Evolutionary conservation across 2,888 invertebrate species (phyloP), one percentile per base, ranked within the genome.

Genomic region (Lepetodrilus schrolli): DNA sequence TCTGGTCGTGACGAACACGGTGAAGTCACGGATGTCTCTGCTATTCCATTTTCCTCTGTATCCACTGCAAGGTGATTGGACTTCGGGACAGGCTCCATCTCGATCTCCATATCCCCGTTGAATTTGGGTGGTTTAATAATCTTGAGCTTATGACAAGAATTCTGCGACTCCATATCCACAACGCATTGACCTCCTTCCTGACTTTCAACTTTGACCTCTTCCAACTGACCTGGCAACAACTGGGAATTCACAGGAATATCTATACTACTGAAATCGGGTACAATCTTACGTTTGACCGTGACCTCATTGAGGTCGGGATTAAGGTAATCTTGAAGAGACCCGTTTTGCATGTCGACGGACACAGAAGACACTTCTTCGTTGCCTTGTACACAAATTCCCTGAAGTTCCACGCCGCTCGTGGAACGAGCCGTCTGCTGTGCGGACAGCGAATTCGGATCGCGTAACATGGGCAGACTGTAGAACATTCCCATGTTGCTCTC

Each of bases 361-460:
- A 47, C 47, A 21, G 68, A 47, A 13, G 43, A 23, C 26, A 17
- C 68, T 26, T 47, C 47, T 13, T 68, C 71, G n/a, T n/a, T n/a
- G 2, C 68, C 49, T 5, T 51, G 65, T 5, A 78, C 38, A 0
- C 69, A 65, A 0, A 78, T 75, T 3, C 68, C 72, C 36, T 74
- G 65, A 5, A 85, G 77, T 68, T 84, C 83, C 49, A 83, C 78
- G 69, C 83, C 80, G 77, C 85, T 85, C 8, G 76, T 78, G 26
- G 85, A 81, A 72, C 80, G 74, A 5, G 77, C 77, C 23, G 82
- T 43, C 5, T 38, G 30, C 8, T 21, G 47, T 13, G 47, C 20
- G 30, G 43, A 17, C 13, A 68, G 4, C 2, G 43, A 43, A 43
- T 68, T 47, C 2, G 20, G n/a, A 17, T 47, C 68, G 21, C 26